Percentiles rank a stretch among this genome's conserved stretches.
phyloP scores from a whole-genome alignment of 2,113 vertebrate species.

The Callithrix jacchus region DNA sequence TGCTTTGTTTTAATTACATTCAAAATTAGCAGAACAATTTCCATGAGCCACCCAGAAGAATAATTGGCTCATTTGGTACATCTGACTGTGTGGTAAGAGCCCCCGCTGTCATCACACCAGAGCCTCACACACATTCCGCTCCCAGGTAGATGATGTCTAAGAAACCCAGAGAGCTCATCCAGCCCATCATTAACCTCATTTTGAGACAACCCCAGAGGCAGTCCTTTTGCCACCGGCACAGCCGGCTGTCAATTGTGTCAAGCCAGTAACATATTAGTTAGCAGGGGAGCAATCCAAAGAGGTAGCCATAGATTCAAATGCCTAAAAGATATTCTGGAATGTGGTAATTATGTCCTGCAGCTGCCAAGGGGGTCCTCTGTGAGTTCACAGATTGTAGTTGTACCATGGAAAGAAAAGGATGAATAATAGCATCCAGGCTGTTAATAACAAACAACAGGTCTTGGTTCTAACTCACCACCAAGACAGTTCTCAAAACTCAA shows the following conservation, averaged over 20 bases:
- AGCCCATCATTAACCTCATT: slow-evolving; percentile 85
- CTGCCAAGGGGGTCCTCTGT: slow-evolving; percentile 83
- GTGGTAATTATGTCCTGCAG: slow-evolving; percentile 86
- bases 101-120: slow-evolving; percentile 62
- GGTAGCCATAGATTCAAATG: slow-evolving; percentile 84
- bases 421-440: slow-evolving; percentile 33
- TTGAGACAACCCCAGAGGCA: slow-evolving; percentile 84
- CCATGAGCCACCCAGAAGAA: slow-evolving; percentile 74
- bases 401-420: slow-evolving; percentile 74
- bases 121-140: slow-evolving; percentile 66
- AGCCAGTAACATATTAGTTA: slow-evolving; percentile 83
- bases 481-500: slow-evolving; percentile 45
- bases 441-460: slow-evolving; percentile 62
- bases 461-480: slow-evolving; percentile 67
- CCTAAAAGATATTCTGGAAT: slow-evolving; percentile 85
- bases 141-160: slow-evolving; percentile 82
- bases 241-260: slow-evolving; percentile 85
- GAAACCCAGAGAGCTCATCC: slow-evolving; percentile 76
- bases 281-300: slow-evolving; percentile 84
- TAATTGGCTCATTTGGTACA: slow-evolving; percentile 78
- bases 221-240: slow-evolving; percentile 82
- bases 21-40: slow-evolving; percentile 76
- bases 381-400: slow-evolving; percentile 78
- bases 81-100: slow-evolving; percentile 62
- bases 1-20: slow-evolving; percentile 75